Base-by-base conservation (phyloP, 2,888 invertebrate genomes). In the Drosophila falleni region DNA sequence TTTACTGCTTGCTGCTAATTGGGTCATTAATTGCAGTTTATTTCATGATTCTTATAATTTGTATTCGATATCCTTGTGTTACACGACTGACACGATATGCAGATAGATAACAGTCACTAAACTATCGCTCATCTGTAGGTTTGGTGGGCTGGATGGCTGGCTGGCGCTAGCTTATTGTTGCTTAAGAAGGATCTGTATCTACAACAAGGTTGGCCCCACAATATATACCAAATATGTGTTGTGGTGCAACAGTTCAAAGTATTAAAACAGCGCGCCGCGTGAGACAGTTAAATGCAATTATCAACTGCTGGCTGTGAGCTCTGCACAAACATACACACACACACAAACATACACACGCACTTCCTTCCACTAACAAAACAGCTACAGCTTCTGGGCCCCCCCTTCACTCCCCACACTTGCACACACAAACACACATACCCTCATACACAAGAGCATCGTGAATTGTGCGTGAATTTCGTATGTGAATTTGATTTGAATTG, bases 201-300 rank as follows among this genome's bases (percentile, higher is more conserved):
- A 78, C 78, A 78, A 78, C 81, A 78, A 78, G 73, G 78, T 80
- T 80, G 62, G 73, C 69, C 69, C 78, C 73, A 78, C 65, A 80
- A 69, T 64, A 61, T 81, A 74, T 74, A 63, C 74, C 56, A 73
- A 78, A 80, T 80, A 80, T 80, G 80, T 80, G 77, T 80, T 73
- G 80, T 87, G 78, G 75, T 87, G 87, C 87, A 83, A 87, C 87
- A 84, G 82, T 78, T 87, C 64, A 71, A 71, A 75, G 35, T 66
- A 79, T 70, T 69, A 85, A 81, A 65, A 59, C 61, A 65, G 78
- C 78, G 77, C 72, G 78, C 77, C 68, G 59, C 80, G 67, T 80
- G 72, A 68, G 59, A 68, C 44, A 66, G 62, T 80, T 77, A 68
- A 78, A 79, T 69, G 76, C 56, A 71, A 72, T 80, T 75, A 63